Conservation (phyloP, 2,113 vertebrate species). For the Halichoeres trimaculatus region DNA sequence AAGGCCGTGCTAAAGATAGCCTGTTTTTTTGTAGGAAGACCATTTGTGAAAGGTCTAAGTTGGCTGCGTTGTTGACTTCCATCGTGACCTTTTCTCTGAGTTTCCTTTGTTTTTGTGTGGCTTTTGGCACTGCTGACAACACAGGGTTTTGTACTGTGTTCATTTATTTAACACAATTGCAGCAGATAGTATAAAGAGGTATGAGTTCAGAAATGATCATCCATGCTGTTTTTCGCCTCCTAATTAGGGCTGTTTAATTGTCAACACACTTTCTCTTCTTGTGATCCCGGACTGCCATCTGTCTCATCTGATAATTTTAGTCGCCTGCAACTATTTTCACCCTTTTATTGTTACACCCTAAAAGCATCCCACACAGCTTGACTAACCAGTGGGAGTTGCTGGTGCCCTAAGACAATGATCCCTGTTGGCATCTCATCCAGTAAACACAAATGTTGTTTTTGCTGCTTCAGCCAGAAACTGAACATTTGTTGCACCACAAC, state of each 20-base stretch:
- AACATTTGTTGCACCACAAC: neutral
- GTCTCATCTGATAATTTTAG: neutral
- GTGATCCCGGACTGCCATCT: neutral
- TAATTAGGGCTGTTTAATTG: neutral
- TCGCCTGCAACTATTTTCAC: neutral
- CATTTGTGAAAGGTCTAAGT: slow-evolving; percentile 13
- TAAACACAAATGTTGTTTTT: neutral
- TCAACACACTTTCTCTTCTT: neutral
- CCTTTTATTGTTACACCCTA: neutral
- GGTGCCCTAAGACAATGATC: slow-evolving; percentile 5
- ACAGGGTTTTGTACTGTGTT: neutral
- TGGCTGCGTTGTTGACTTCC: slow-evolving; percentile 7
- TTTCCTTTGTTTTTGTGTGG: neutral
- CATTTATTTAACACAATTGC: neutral
- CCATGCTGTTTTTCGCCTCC: neutral
- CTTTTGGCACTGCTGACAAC: neutral
- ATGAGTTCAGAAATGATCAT: neutral
- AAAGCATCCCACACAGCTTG: neutral
- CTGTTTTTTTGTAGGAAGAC: neutral
- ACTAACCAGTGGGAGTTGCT: slow-evolving; percentile 8
- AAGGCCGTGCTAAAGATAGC: slow-evolving; percentile 33
- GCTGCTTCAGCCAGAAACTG: neutral
- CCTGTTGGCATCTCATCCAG: neutral
- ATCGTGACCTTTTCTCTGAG: neutral
- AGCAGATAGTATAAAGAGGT: neutral